Conservation (phyloP, 2,797 vertebrate genomes). For the Characodon lateralis region DNA sequence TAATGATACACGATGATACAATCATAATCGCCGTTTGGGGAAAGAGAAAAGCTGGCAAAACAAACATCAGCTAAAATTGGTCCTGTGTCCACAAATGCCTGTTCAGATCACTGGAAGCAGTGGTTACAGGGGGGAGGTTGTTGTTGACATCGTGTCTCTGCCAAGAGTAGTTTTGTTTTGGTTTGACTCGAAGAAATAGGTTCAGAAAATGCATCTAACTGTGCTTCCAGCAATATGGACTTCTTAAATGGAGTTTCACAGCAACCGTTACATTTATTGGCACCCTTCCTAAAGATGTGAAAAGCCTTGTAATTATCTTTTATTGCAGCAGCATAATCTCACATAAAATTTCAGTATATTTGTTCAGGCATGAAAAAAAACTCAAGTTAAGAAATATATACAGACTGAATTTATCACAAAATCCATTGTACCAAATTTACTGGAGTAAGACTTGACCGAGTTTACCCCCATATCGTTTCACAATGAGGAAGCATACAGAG, state of each 20-base stretch:
- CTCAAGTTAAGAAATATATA: background rate
- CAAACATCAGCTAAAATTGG: conserved; percentile 47
- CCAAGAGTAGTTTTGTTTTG: conserved; percentile 32
- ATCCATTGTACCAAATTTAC: no score
- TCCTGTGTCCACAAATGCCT: conserved; percentile 19
- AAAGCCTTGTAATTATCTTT: background rate
- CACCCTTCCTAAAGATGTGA: background rate
- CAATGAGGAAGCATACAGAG: no score
- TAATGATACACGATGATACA: conserved; percentile 69
- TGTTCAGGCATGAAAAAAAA: background rate
- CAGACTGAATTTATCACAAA: no score
- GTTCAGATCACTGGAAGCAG: conserved; percentile 20
- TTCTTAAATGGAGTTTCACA: background rate
- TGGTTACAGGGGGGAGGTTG: conserved; percentile 27
- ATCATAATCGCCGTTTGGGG: conserved; percentile 56
- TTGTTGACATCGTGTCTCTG: conserved; percentile 23
- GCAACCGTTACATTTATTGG: background rate
- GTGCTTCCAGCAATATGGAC: background rate
- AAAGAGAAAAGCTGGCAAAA: conserved; percentile 54
- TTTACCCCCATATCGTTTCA: no score
- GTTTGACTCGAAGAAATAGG: conserved; percentile 31
- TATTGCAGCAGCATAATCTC: background rate
- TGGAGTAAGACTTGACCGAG: no score
- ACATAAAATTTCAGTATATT: background rate
- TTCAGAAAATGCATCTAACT: conserved; percentile 6